Evolutionary conservation across 1,140 invertebrate genomes (phyloP).

Genomic region (Heliconius melpomene): DNA sequence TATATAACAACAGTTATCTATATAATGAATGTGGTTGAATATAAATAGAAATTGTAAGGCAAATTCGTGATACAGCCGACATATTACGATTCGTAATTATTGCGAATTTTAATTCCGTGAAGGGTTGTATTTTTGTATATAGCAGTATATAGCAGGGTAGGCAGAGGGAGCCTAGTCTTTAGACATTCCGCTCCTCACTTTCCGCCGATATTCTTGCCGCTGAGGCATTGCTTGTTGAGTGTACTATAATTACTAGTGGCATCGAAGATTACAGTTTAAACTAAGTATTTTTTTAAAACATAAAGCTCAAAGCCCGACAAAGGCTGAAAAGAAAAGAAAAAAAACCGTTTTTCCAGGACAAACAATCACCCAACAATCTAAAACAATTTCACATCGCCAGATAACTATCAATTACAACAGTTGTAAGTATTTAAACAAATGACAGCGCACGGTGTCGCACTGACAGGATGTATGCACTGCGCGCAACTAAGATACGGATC

Average conservation of each 20-base stretch:
- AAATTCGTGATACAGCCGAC: not conserved
- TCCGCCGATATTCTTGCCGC: no score
- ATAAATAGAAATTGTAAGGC: not conserved
- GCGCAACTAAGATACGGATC: constrained; percentile 24
- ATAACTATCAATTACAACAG: constrained; percentile 15
- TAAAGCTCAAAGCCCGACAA: no score
- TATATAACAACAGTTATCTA: not conserved
- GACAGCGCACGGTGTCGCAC: constrained; percentile 13
- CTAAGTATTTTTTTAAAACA: no score
- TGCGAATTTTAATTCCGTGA: no score
- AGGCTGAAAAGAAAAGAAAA: not conserved
- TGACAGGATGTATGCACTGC: constrained; percentile 28
- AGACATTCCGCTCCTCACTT: no score
- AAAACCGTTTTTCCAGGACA: not conserved
- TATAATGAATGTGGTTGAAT: not conserved
- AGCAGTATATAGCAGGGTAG: no score
- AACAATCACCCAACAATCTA: not conserved
- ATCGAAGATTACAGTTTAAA: no score
- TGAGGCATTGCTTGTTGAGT: no score
- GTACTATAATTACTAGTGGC: no score
- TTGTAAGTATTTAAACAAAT: constrained; percentile 12
- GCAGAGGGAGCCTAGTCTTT: no score
- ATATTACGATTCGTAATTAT: no score
- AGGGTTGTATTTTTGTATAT: no score
- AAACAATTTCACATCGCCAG: not conserved